These are phyloP conservation scores for Drosophila histrio DNA, from an alignment of 2,888 invertebrate genomes.

Conservation along the genomic window DNA sequence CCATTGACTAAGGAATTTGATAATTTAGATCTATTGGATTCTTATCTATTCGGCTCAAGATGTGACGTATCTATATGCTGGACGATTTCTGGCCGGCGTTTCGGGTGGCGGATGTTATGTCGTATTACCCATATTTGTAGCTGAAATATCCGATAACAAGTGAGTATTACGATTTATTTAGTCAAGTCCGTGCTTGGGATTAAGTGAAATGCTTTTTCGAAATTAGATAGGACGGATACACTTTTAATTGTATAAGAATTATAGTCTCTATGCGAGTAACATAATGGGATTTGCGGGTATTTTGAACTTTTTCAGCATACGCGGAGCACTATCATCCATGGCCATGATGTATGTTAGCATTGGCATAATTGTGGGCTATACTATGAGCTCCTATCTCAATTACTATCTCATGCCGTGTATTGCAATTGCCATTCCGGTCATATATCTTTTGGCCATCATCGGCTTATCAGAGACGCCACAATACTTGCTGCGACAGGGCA, in stretches of 20 bases:
- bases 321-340: constrained; percentile 76
- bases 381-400: constrained; percentile 66
- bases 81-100: constrained; percentile 72
- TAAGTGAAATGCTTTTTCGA: neutral
- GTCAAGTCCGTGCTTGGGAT: constrained; percentile 5
- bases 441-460: constrained; percentile 63
- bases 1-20: constrained; percentile 15
- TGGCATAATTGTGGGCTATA: constrained; percentile 73
- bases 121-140: constrained; percentile 75
- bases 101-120: constrained; percentile 79
- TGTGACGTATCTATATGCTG: constrained; percentile 72
- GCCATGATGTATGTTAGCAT: constrained; percentile 72
- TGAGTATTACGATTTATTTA: constrained; percentile 47
- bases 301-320: constrained; percentile 48
- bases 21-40: constrained; percentile 73
- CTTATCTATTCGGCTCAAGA: constrained; percentile 66
- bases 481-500: constrained; percentile 62
- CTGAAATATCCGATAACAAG: constrained; percentile 80
- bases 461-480: constrained; percentile 78
- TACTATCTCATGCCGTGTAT: constrained; percentile 74
- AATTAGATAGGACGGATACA: constrained; percentile 17
- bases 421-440: constrained; percentile 64
- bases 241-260: neutral
- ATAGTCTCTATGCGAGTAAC: neutral
- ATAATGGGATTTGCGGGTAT: neutral